Evolutionary conservation across 2,888 invertebrate genomes (phyloP).

Genomic region (Gastrophysa polygoni): DNA sequence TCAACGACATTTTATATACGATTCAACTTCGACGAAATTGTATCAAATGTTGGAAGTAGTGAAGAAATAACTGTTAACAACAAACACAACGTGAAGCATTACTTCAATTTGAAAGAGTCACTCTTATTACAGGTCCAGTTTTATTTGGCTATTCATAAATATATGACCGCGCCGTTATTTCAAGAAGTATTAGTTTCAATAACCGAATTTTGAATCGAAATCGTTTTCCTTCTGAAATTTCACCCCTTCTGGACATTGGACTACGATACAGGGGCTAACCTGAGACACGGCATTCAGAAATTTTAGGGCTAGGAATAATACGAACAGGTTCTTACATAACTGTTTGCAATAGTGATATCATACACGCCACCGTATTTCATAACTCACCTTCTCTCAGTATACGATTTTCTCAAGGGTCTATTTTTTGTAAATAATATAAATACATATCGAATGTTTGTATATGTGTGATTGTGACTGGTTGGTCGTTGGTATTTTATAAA

Average conservation of each 20-base stretch:
- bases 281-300: constrained; percentile 25
- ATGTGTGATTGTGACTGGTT: constrained; percentile 51
- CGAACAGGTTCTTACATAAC: constrained; percentile 11
- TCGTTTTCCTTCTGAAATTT: constrained; percentile 9
- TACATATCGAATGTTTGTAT: constrained; percentile 45
- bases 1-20: no score
- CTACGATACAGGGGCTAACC: not conserved
- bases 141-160: not conserved
- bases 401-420: constrained; percentile 24
- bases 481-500: constrained; percentile 38
- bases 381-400: constrained; percentile 21
- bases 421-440: constrained; percentile 43
- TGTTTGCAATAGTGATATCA: no score
- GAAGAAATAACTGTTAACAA: no score
- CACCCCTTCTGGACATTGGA: not conserved
- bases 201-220: not conserved
- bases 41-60: no score
- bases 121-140: no score
- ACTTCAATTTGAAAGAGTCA: no score
- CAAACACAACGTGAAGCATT: no score
- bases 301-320: constrained; percentile 7
- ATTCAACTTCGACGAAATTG: no score
- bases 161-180: not conserved
- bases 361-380: constrained; percentile 14
- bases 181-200: not conserved